Base-by-base conservation (phyloP, 1,140 invertebrate genomes). In the Drosophila sp. region DNA sequence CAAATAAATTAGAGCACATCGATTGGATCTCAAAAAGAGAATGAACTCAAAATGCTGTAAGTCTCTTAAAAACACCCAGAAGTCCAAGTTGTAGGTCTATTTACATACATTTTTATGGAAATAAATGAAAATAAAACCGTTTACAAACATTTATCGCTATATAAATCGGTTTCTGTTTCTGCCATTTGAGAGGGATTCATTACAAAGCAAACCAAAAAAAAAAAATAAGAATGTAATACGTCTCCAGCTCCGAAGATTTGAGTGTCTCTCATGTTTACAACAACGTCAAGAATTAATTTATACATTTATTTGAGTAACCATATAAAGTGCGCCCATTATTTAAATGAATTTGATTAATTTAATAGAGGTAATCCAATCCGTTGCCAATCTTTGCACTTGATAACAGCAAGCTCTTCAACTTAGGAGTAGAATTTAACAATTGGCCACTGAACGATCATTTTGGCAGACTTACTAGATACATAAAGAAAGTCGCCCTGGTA, bases 401-500 rank as follows among this genome's bases (percentile, higher is more conserved):
- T 86, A 86, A 65, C 34, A 70, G 83, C 41, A 76, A 69, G 63
- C 63, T 65, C 58, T 67, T 78, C 45, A 84, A 11, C 43, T 36
- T 58, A 53, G 25, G 13, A 62, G 36, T 69, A 69, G 72, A 41
- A 54, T 58, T 46, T 66, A 75, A 63, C 80, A 66, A 67, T 73
- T 72, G 67, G 46, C 67, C 73, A 51, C 71, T 48, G 59, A 54
- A 11, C 67, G 14, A 50, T 38, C 27, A 27, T 21, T 1, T 41
- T 32, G 61, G 40, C 41, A 59, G 45, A 91, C 90, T 91, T 92
- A 92, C 91, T 89, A 69, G 89, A 76, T 50, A 92, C 72, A 79
- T 80, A 90, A 38, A 89, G 80, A 74, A 75, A 78, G 90, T 94
- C 93, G 51, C 94, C 94, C 90, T 95, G 94, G 89, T 94, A 94